Evolutionary conservation across 2,888 invertebrate species (phyloP).

Genomic region (Periphyllus acericola): DNA sequence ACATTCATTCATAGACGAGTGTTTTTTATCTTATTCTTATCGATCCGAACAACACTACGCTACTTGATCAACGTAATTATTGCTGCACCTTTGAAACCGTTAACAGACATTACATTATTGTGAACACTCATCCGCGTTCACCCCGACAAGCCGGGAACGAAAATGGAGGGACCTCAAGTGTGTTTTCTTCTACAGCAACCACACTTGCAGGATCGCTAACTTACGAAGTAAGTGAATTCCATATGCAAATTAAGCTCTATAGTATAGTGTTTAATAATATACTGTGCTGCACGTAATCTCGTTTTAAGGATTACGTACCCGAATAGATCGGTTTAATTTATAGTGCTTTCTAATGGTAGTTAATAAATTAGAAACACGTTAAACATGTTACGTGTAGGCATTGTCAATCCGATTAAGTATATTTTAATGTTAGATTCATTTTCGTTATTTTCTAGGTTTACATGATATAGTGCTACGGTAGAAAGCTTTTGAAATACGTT

Average conservation of each 20-base stretch:
- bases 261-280: conserved; percentile 41
- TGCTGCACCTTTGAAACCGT: too few species aligned
- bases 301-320: conserved; percentile 38
- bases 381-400: not conserved
- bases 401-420: not conserved
- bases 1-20: too few species aligned
- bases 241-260: conserved; percentile 41
- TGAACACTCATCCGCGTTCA: too few species aligned
- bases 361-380: conserved; percentile 38
- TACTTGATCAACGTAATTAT: too few species aligned
- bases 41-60: too few species aligned
- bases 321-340: conserved; percentile 29
- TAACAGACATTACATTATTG: too few species aligned
- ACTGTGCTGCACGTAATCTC: conserved; percentile 29
- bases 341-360: conserved; percentile 24
- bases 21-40: too few species aligned
- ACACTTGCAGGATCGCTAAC: conserved; percentile 44
- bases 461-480: not conserved
- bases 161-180: not conserved
- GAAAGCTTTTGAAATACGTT: not conserved
- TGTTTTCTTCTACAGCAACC: not conserved
- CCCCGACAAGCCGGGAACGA: too few species aligned
- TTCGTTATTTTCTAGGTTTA: not conserved
- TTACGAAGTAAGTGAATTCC: conserved; percentile 42
- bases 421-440: not conserved